Percentiles rank a stretch among this genome's conserved stretches.
These are phyloP conservation scores for Perca fluviatilis DNA, from an alignment of 2,113 vertebrate species.

Conservation along the genomic window DNA sequence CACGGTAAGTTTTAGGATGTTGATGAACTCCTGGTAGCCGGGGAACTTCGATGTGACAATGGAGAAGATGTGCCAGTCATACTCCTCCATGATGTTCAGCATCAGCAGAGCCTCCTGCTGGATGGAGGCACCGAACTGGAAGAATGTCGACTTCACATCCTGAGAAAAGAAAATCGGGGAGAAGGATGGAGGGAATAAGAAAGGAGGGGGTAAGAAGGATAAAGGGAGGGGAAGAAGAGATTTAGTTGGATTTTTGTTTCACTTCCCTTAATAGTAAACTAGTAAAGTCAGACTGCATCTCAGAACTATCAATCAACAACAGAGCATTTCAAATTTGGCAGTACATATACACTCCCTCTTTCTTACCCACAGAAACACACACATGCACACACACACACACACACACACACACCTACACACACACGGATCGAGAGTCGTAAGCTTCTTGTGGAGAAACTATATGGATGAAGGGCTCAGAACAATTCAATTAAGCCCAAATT, in stretches of 20 bases:
- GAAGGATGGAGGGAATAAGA: background rate
- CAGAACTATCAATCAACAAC: constrained; percentile 43
- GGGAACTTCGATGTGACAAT: constrained; percentile 97
- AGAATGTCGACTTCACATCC: constrained; percentile 97
- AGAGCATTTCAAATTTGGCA: constrained; percentile 45
- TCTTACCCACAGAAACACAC: constrained; percentile 20
- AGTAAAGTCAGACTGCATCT: constrained; percentile 31
- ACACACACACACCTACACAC: constrained; percentile 52
- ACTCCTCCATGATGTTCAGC: constrained; percentile 99
- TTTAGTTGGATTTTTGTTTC: constrained; percentile 23
- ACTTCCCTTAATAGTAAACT: background rate
- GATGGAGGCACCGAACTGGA: constrained; percentile 98
- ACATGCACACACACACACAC: constrained; percentile 32
- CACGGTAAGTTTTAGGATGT: constrained; percentile 94
- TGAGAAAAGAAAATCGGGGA: constrained; percentile 61
- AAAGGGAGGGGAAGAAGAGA: background rate
- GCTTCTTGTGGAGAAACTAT: constrained; percentile 59
- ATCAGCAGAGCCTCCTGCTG: constrained; percentile 97
- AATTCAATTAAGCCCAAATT: constrained; percentile 79
- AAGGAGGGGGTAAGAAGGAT: background rate
- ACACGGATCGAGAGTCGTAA: constrained; percentile 52
- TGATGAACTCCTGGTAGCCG: constrained; percentile 97
- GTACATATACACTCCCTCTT: background rate
- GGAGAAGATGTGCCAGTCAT: constrained; percentile 99
- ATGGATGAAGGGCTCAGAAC: constrained; percentile 68